Percentiles rank a stretch among this genome's conserved stretches.
phyloP scores from a whole-genome alignment of 1,140 invertebrate species.

The Luehdorfia chinensis region DNA sequence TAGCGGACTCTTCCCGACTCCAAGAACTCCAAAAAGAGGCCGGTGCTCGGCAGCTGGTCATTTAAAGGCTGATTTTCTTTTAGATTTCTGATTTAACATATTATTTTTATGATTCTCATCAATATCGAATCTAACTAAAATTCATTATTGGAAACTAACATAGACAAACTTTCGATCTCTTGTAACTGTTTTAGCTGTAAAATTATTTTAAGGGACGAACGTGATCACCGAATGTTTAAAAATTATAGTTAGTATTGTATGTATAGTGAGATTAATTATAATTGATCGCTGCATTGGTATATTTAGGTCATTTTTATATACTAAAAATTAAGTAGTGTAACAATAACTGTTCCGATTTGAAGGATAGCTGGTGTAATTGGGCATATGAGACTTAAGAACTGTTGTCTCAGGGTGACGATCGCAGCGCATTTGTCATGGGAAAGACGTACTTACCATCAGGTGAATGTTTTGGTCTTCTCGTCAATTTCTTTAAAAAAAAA shows the following conservation, averaged over 20 bases:
- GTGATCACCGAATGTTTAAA: slow-evolving; percentile 56
- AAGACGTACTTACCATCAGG: too few species aligned
- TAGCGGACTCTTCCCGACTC: too few species aligned
- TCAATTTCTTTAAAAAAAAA: too few species aligned
- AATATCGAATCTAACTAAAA: neutral
- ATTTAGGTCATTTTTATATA: neutral
- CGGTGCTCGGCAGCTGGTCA: too few species aligned
- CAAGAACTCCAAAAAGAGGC: too few species aligned
- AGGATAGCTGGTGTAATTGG: neutral
- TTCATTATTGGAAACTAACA: slow-evolving; percentile 15
- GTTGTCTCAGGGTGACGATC: too few species aligned
- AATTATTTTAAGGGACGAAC: slow-evolving; percentile 45
- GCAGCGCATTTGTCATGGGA: too few species aligned
- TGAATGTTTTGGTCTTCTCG: too few species aligned
- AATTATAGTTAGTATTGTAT: slow-evolving; percentile 20
- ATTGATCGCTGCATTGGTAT: slow-evolving; percentile 6
- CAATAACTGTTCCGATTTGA: neutral
- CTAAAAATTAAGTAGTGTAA: neutral
- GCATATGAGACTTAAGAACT: too few species aligned
- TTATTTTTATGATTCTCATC: too few species aligned
- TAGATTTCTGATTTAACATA: too few species aligned
- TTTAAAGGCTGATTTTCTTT: too few species aligned
- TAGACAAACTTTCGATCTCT: slow-evolving; percentile 21
- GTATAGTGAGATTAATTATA: slow-evolving; percentile 27
- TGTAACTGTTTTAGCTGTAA: slow-evolving; percentile 17